Evolutionary conservation across 2,797 vertebrate species (phyloP).

Genomic region (Picus viridis): DNA sequence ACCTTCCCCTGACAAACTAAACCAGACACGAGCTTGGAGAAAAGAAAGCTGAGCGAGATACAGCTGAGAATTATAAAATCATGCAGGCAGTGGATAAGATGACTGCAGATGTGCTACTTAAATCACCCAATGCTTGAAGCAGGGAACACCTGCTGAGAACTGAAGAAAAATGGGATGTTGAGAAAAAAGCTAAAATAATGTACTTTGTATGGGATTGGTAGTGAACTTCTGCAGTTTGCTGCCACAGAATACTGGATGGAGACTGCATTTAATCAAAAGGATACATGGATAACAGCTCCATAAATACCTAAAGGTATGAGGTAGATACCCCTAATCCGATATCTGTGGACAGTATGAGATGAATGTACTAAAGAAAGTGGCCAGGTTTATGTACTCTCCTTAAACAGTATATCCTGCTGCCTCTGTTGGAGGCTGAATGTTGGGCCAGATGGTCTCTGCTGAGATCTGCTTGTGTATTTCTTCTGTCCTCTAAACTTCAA

Average conservation of each 20-base stretch:
- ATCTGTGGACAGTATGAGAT: not conserved
- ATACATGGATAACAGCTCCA: not conserved
- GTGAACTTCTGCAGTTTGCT: not conserved
- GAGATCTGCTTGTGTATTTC: not conserved
- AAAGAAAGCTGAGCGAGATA: not conserved
- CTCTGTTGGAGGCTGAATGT: not conserved
- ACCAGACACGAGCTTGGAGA: not conserved
- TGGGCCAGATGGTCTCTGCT: not conserved
- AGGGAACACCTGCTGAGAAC: not conserved
- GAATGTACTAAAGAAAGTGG: not conserved
- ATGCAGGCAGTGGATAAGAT: not conserved
- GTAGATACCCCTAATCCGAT: not conserved
- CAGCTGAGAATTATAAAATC: not conserved
- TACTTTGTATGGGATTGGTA: not conserved
- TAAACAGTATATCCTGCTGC: not conserved
- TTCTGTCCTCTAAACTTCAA: not conserved
- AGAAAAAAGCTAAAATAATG: not conserved
- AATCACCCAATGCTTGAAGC: not conserved
- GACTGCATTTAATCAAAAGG: not conserved
- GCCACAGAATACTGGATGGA: not conserved
- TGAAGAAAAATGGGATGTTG: not conserved
- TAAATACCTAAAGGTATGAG: not conserved
- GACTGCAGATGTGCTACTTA: not conserved
- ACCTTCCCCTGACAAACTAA: not conserved
- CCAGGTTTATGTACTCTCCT: not conserved